phyloP scores from a whole-genome alignment of 2,113 vertebrate genomes.

The Microtus ochrogaster region DNA sequence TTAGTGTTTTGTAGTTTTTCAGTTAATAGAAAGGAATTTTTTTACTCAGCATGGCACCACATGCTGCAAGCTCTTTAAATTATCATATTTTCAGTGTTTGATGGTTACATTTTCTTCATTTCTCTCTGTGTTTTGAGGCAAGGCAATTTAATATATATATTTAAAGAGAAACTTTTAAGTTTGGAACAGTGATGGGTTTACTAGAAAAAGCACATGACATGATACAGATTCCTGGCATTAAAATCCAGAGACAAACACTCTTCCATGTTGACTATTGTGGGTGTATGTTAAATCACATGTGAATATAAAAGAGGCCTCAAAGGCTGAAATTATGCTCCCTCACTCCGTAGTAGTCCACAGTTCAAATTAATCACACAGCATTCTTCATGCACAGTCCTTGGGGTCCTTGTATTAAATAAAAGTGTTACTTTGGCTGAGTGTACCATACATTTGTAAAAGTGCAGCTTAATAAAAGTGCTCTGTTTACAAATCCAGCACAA shows the following conservation, averaged over 20 bases:
- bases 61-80: constrained; percentile 8
- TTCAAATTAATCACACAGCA: constrained; percentile 13
- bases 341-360: constrained; percentile 10
- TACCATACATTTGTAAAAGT: constrained; percentile 43
- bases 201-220: not conserved
- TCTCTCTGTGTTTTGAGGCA: constrained; percentile 38
- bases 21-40: constrained; percentile 54
- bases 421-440: constrained; percentile 43
- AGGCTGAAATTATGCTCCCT: constrained; percentile 43
- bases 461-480: constrained; percentile 61
- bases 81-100: not conserved
- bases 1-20: constrained; percentile 15
- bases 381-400: not conserved
- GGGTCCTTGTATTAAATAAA: constrained; percentile 41
- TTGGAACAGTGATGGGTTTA: constrained; percentile 9
- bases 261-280: not conserved
- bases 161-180: constrained; percentile 22
- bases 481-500: constrained; percentile 59
- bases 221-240: not conserved
- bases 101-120: not conserved
- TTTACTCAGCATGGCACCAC: not conserved
- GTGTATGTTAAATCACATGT: not conserved
- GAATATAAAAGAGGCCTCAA: constrained; percentile 26
- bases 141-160: not conserved
- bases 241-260: constrained; percentile 33